Evolutionary conservation across 1,140 invertebrate species (phyloP).

Genomic region (Cotesia chilonis): DNA sequence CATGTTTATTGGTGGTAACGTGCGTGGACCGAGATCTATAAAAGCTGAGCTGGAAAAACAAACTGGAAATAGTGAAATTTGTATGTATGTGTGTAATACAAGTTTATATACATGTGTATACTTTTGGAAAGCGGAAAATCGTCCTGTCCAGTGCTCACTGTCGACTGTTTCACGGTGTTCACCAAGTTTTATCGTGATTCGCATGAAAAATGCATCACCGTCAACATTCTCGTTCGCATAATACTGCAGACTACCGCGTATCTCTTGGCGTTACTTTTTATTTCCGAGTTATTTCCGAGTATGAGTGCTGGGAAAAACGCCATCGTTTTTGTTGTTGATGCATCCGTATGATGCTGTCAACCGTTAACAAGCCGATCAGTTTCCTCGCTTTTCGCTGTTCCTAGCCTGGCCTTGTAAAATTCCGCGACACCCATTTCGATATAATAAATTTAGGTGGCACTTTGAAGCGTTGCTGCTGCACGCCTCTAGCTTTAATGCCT

Average conservation of each 20-base stretch:
- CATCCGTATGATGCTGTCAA: not conserved
- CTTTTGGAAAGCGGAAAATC: slow-evolving; percentile 3
- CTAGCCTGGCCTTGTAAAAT: not conserved
- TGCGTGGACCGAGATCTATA: no score
- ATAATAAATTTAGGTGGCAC: no score
- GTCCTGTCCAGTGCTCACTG: not conserved
- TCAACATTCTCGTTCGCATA: not conserved
- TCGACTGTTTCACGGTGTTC: not conserved
- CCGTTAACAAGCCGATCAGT: not conserved
- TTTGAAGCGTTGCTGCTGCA: no score
- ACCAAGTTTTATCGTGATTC: slow-evolving; percentile 15
- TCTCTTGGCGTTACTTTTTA: not conserved
- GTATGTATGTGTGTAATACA: no score
- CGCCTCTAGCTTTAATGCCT: no score
- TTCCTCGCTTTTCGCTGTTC: not conserved
- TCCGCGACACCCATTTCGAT: not conserved
- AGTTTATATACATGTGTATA: no score
- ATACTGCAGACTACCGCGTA: not conserved
- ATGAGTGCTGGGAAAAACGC: not conserved
- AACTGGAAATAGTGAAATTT: no score
- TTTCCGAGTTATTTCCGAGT: not conserved
- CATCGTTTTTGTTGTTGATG: slow-evolving; percentile 13
- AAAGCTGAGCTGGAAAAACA: no score
- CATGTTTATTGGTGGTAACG: no score
- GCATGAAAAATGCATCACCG: slow-evolving; percentile 33